Evolutionary conservation across 2,888 invertebrate species (phyloP), one percentile per base, ranked within the genome.

Genomic region (Drosophila vallismaia): DNA sequence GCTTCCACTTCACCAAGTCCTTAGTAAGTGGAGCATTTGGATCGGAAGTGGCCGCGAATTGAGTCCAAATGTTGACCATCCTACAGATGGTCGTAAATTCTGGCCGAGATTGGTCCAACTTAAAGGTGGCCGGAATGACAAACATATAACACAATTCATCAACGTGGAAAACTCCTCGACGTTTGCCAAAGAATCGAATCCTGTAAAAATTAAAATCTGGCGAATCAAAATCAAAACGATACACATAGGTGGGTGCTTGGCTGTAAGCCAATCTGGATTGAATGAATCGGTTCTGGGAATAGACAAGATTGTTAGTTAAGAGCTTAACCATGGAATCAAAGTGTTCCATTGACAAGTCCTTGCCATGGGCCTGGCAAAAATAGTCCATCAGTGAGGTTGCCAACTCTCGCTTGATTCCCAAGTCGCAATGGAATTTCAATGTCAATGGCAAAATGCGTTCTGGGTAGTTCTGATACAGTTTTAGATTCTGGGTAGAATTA

Each of bases 221-320:
- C 0, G 91, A 91, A 70, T 91, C 89, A 48, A 89, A 88, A 33
- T 85, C 86, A 46, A 91, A 91, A 8, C 90, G 86, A 55, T 89
- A 91, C 0, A 90, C 49, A 74, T 88, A 91, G 1, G 86, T 91
- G 2, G 86, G 82, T 2, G 86, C 87, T 4, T 54, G 38, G 3
- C 77, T 66, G 45, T 80, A 75, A 19, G 79, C 73, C 10, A 82
- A 50, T 0, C 91, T 87, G 0, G 88, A 80, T 4, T 71, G 52
- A 0, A 89, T 29, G 8, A 87, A 53, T 0, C 90, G 88, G 24
- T 89, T 75, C 12, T 85, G 75, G 1, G 76, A 57, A 70, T 91
- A 91, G 74, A 89, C 73, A 19, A 70, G 38, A 57, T 79, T 82
- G 36, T 88, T 81, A 0, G 86, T 80, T 6, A 69, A 40, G 0